These are phyloP conservation scores for Apotomis turbidana DNA, from an alignment of 2,888 invertebrate species.

Conservation along the genomic window DNA sequence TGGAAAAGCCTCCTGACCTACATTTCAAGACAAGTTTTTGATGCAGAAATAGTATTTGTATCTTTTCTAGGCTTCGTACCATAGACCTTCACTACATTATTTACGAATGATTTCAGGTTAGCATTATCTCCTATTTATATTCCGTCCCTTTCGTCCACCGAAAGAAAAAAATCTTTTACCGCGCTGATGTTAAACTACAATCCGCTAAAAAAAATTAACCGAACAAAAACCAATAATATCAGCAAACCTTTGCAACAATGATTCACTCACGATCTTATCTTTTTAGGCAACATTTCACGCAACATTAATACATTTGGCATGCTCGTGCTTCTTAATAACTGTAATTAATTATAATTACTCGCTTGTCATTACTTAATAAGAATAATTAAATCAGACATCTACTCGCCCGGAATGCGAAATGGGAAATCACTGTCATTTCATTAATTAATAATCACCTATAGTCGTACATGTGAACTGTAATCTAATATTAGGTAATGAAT, in stretches of 20 bases:
- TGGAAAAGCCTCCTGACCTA: too few relatives aligned
- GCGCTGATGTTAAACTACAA: background rate
- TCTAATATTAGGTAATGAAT: slow-evolving; percentile 1
- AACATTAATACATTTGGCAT: slow-evolving; percentile 22
- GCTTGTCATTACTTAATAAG: slow-evolving; percentile 40
- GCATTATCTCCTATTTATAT: too few relatives aligned
- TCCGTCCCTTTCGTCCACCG: too few relatives aligned
- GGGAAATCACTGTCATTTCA: slow-evolving; percentile 34
- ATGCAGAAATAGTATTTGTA: too few relatives aligned
- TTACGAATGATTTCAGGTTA: too few relatives aligned
- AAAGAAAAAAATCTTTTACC: too few relatives aligned
- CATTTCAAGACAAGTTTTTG: too few relatives aligned
- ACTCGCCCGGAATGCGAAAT: slow-evolving; percentile 26
- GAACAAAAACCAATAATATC: background rate
- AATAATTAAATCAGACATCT: slow-evolving; percentile 35
- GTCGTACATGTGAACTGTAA: background rate
- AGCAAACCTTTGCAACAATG: background rate
- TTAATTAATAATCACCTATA: slow-evolving; percentile 16
- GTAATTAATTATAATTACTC: slow-evolving; percentile 39
- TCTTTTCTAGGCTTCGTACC: too few relatives aligned
- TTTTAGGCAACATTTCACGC: slow-evolving; percentile 5
- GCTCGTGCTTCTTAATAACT: slow-evolving; percentile 31
- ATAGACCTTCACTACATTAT: too few relatives aligned
- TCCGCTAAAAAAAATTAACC: background rate
- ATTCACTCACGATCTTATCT: background rate